Evolutionary conservation across 2,888 invertebrate species (phyloP).

Genomic region (Philereme transversata): DNA sequence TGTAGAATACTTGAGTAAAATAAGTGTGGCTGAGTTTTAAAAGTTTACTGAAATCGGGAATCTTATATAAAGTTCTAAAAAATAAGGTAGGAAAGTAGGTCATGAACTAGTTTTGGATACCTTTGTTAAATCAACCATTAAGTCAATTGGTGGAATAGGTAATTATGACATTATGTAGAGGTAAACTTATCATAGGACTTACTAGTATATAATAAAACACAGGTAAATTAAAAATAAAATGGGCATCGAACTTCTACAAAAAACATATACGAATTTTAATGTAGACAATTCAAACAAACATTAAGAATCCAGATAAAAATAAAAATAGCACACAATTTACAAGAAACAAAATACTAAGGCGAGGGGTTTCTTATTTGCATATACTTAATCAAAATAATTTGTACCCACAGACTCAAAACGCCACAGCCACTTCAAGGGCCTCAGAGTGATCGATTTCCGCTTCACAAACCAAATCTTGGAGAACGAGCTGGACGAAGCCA

Average conservation of each 20-base stretch:
- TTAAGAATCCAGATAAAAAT: too few relatives aligned
- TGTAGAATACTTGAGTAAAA: slow-evolving; percentile 41
- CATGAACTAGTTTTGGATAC: neutral
- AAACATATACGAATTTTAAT: neutral
- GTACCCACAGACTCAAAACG: slow-evolving; percentile 85
- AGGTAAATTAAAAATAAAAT: neutral
- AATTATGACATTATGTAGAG: neutral
- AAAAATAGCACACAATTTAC: too few relatives aligned
- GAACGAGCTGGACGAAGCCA: slow-evolving; percentile 87
- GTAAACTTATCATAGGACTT: neutral
- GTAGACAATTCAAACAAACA: too few relatives aligned
- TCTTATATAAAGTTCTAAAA: slow-evolving; percentile 25
- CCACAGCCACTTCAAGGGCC: slow-evolving; percentile 87
- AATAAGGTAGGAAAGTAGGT: slow-evolving; percentile 5
- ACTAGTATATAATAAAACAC: neutral
- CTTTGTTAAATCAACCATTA: neutral
- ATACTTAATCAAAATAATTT: slow-evolving; percentile 2
- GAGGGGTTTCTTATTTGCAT: too few relatives aligned
- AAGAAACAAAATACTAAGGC: too few relatives aligned
- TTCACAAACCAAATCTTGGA: slow-evolving; percentile 88
- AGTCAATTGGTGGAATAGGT: neutral
- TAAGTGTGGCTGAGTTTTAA: slow-evolving; percentile 39
- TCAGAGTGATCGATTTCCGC: slow-evolving; percentile 88
- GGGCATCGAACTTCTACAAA: slow-evolving; percentile 23
- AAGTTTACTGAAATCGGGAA: slow-evolving; percentile 35